Evolutionary conservation across 1,140 invertebrate genomes (phyloP).

Genomic region (Drosophila trapezifrons): DNA sequence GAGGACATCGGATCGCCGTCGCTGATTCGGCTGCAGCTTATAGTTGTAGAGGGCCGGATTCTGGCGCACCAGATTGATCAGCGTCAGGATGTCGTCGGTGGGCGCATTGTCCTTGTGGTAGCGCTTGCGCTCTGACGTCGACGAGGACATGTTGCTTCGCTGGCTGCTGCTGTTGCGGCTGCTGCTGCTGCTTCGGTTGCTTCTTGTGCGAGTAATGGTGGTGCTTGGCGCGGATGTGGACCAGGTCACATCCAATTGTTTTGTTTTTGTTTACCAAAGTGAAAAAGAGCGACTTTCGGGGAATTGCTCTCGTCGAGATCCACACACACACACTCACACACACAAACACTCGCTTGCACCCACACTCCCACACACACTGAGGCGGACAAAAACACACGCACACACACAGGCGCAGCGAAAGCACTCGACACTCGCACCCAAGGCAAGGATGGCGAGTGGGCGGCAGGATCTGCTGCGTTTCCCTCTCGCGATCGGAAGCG

Average conservation of each 20-base stretch:
- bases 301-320: constrained; percentile 9
- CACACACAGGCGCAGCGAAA: constrained; percentile 22
- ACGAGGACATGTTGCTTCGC: constrained; percentile 62
- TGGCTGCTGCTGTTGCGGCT: constrained; percentile 9
- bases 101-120: constrained; percentile 82
- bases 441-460: constrained; percentile 17
- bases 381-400: constrained; percentile 29
- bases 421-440: constrained; percentile 14
- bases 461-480: constrained; percentile 17
- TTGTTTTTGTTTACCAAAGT: constrained; percentile 33
- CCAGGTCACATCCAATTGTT: constrained; percentile 29
- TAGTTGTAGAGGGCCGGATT: constrained; percentile 82
- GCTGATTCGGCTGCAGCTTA: constrained; percentile 76
- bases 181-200: not conserved
- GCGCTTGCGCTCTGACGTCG: constrained; percentile 73
- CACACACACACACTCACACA: constrained; percentile 9
- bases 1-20: constrained; percentile 73
- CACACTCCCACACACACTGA: constrained; percentile 8
- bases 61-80: constrained; percentile 79
- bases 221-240: constrained; percentile 15
- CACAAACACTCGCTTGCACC: not conserved
- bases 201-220: constrained; percentile 3
- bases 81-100: constrained; percentile 76
- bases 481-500: constrained; percentile 4
- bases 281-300: constrained; percentile 29